A percentile compares a stretch with the other conserved stretches of the same genome.
Evolutionary conservation across 2,113 vertebrate species (phyloP).

Genomic region (Pagrus major): DNA sequence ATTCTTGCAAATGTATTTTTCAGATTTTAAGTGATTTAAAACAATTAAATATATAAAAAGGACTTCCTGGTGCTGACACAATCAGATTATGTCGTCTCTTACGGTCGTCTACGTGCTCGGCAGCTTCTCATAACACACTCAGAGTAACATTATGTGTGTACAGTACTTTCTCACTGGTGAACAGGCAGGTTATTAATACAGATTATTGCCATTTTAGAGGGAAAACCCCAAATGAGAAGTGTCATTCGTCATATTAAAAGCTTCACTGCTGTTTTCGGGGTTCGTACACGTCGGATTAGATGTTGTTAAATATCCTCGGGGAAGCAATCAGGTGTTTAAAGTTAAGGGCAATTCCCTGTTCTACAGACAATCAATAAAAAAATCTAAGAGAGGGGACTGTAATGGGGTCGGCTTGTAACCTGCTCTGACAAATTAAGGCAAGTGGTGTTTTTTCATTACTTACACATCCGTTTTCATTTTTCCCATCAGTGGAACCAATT

Average conservation of each 20-base stretch:
- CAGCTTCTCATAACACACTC: neutral
- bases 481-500: conserved; percentile 81
- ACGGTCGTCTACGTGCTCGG: too few relatives aligned
- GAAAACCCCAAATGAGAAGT: conserved; percentile 23
- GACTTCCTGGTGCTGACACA: too few relatives aligned
- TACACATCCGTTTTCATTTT: conserved; percentile 84
- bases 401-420: conserved; percentile 65
- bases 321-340: conserved; percentile 79
- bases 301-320: conserved; percentile 72
- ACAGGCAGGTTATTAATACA: conserved; percentile 1
- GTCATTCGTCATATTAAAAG: conserved; percentile 55
- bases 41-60: too few relatives aligned
- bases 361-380: conserved; percentile 75
- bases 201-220: conserved; percentile 15
- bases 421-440: conserved; percentile 83
- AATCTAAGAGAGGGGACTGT: conserved; percentile 41
- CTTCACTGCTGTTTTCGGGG: neutral
- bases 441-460: conserved; percentile 80
- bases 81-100: neutral
- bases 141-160: neutral
- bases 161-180: neutral
- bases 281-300: conserved; percentile 55
- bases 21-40: neutral
- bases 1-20: too few relatives aligned
- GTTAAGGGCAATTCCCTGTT: conserved; percentile 66